A percentile compares a stretch with the other conserved stretches of the same genome.
phyloP scores from a whole-genome alignment of 2,113 vertebrate species.

The Equus przewalskii region DNA sequence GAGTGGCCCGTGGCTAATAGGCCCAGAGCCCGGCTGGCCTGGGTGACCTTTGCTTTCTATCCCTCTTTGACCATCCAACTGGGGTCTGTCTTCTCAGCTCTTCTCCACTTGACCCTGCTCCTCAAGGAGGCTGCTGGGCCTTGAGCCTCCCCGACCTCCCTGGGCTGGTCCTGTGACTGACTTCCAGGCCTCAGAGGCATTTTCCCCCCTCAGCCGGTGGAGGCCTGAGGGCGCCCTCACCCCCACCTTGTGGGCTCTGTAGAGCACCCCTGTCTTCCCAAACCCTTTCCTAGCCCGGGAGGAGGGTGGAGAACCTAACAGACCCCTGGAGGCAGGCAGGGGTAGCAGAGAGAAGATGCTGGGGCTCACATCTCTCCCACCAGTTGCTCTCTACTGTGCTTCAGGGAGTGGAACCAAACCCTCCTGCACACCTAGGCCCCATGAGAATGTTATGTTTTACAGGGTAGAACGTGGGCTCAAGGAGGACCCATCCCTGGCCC shows the following conservation, averaged over 20 bases:
- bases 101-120: not conserved
- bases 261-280: not conserved
- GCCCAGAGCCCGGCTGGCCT: not conserved
- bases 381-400: not conserved
- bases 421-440: not conserved
- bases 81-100: not conserved
- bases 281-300: not conserved
- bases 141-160: not conserved
- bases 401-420: not conserved
- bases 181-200: not conserved
- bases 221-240: not conserved
- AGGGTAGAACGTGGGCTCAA: not conserved
- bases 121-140: not conserved
- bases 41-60: not conserved
- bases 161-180: not conserved
- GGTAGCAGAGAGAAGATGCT: not conserved
- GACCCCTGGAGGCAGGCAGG: not conserved
- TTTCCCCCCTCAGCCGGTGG: rapidly evolving
- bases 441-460: not conserved
- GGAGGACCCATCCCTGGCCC: not conserved
- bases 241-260: not conserved
- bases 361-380: not conserved
- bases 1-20: not conserved
- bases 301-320: no score
- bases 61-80: not conserved